Evolutionary conservation across 2,113 vertebrate species (phyloP), one percentile per base, ranked within the genome.

Genomic region (Otus sunia): DNA sequence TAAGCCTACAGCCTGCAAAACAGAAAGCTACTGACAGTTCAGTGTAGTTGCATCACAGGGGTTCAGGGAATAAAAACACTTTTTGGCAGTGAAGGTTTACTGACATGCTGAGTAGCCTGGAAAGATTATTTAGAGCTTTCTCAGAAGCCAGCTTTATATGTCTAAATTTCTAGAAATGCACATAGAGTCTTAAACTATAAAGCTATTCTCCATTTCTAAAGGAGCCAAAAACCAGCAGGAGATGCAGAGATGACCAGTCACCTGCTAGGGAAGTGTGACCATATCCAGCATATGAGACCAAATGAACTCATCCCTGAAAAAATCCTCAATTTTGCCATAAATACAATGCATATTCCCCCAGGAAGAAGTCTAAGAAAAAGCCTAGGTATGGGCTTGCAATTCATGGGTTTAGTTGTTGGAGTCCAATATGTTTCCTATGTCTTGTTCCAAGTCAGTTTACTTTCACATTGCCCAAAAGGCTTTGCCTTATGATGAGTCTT

Each of bases 61-160:
- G 53, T 85, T 94, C 32, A 49, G 27, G 53, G 88, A 27, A 78
- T 75, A 94, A 88, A 91, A 92, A 32, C n/a, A 32, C 4, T 69
- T 76, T 88, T 92, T 92, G 84, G 73, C 91, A 87, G 68, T n/a
- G 49, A 64, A 73, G 45, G 47, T 55, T 85, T 95, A 64, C 64
- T 92, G 86, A 76, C 58, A 64, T 47, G 53, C 77, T 92, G 58
- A 76, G 71, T 72, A 89, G 86, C 66, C 84, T 85, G 81, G 84
- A 86, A 97, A 89, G 66, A 76, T 85, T 91, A 72, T 86, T 90
- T 45, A 82, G 74, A 82, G 32, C 13, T 88, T 90, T 97, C 76
- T 60, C 50, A 96, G 86, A 78, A 94, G 39, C 19, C 74, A 86
- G 37, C 8, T 92, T 94, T 50, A 13, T 75, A 74, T 47, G 55